phyloP scores from a whole-genome alignment of 2,113 vertebrate genomes.

The Aspiorhynchus laticeps region DNA sequence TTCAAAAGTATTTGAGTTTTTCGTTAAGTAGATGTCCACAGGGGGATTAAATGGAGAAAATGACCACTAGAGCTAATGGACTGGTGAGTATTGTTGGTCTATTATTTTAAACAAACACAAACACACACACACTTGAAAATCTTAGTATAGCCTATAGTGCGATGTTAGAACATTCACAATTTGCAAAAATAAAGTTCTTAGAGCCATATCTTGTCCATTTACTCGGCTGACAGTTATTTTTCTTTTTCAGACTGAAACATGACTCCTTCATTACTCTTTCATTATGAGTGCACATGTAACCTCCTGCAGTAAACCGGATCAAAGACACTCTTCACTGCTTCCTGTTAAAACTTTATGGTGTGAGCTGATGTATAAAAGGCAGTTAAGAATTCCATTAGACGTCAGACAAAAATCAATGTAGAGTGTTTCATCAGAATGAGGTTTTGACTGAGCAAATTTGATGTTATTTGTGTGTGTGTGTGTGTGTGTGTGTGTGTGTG shows the following conservation, averaged over 20 bases:
- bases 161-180: neutral
- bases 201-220: neutral
- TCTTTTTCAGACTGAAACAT: neutral
- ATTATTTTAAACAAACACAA: too few relatives aligned
- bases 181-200: neutral
- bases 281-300: slow-evolving; percentile 62
- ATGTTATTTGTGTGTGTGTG: too few relatives aligned
- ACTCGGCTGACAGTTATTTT: slow-evolving; percentile 38
- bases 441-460: slow-evolving; percentile 16
- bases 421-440: slow-evolving; percentile 32
- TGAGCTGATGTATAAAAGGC: slow-evolving; percentile 65
- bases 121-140: neutral
- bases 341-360: slow-evolving; percentile 59
- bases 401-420: slow-evolving; percentile 63
- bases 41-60: neutral
- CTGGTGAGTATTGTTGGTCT: neutral
- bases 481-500: too few relatives aligned
- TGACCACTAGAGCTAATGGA: neutral
- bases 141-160: neutral
- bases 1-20: neutral
- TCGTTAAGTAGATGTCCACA: neutral
- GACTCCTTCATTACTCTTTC: slow-evolving; percentile 63
- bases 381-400: slow-evolving; percentile 59
- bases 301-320: slow-evolving; percentile 63
- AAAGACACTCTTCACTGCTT: slow-evolving; percentile 65